Evolutionary conservation across 2,113 vertebrate genomes (phyloP).

Genomic region (Oceanites oceanicus): DNA sequence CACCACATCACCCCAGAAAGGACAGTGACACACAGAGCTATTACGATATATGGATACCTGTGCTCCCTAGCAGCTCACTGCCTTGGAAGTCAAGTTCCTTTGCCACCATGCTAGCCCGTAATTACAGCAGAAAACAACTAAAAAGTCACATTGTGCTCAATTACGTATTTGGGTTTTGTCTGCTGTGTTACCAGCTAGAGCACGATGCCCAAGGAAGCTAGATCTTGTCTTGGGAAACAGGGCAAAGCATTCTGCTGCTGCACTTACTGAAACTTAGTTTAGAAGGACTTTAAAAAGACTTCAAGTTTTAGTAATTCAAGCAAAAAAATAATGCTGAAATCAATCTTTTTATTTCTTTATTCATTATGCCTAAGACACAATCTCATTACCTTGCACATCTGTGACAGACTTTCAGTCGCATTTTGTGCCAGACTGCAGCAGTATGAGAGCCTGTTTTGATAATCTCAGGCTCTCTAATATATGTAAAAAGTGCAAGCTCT

Average conservation of each 20-base stretch:
- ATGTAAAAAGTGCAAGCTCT: neutral
- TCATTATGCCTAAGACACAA: neutral
- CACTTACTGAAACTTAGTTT: neutral
- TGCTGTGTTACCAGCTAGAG: neutral
- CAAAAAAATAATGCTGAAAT: no score
- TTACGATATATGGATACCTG: rapidly evolving
- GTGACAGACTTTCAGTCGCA: neutral
- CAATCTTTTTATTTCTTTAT: neutral
- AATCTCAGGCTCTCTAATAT: neutral
- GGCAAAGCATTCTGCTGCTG: neutral
- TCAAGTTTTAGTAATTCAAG: no score
- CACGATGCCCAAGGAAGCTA: rapidly evolving
- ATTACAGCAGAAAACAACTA: neutral
- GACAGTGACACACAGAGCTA: neutral
- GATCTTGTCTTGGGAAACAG: neutral
- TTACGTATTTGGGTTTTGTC: neutral
- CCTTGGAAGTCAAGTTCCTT: neutral
- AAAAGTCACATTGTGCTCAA: neutral
- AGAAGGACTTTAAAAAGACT: neutral
- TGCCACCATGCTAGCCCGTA: neutral
- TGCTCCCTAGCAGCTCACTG: neutral
- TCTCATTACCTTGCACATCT: neutral
- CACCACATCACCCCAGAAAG: neutral
- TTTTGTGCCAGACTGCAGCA: neutral
- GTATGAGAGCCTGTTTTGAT: neutral